These are phyloP conservation scores for Larimichthys polyactis DNA, from an alignment of 2,113 vertebrate species.

Conservation along the genomic window DNA sequence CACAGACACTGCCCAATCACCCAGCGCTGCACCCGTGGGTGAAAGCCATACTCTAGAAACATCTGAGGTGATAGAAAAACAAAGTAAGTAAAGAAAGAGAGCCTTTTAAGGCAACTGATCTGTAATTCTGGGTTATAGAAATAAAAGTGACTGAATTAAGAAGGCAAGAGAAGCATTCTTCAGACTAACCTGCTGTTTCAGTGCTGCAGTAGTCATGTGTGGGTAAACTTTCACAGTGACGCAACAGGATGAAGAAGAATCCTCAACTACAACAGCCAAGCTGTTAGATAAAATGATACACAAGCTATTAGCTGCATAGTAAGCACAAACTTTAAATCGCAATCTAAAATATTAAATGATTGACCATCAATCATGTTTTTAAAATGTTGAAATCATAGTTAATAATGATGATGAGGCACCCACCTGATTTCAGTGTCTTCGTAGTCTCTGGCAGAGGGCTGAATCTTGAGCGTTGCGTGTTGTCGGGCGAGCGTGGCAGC, in stretches of 20 bases:
- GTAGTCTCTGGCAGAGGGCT: slow-evolving; percentile 78
- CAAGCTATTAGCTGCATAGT: background rate
- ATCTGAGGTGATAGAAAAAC: slow-evolving; percentile 79
- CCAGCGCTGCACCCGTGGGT: slow-evolving; percentile 93
- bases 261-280: slow-evolving; percentile 91
- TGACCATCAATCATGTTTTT: background rate
- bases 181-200: slow-evolving; percentile 90
- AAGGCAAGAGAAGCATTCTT: background rate
- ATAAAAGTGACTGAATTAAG: background rate
- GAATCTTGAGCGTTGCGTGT: slow-evolving; percentile 82
- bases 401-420: background rate
- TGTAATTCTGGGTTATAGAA: background rate
- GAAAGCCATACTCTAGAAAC: slow-evolving; percentile 92
- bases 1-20: slow-evolving; percentile 92
- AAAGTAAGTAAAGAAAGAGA: background rate
- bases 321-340: background rate
- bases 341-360: background rate
- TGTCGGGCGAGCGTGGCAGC: slow-evolving; percentile 85
- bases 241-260: slow-evolving; percentile 88
- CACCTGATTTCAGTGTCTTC: slow-evolving; percentile 88
- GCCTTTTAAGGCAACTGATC: background rate
- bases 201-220: slow-evolving; percentile 83
- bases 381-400: background rate
- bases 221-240: slow-evolving; percentile 86
- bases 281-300: slow-evolving; percentile 61